phyloP scores from a whole-genome alignment of 2,113 vertebrate species.

The Spea multiplicata region DNA sequence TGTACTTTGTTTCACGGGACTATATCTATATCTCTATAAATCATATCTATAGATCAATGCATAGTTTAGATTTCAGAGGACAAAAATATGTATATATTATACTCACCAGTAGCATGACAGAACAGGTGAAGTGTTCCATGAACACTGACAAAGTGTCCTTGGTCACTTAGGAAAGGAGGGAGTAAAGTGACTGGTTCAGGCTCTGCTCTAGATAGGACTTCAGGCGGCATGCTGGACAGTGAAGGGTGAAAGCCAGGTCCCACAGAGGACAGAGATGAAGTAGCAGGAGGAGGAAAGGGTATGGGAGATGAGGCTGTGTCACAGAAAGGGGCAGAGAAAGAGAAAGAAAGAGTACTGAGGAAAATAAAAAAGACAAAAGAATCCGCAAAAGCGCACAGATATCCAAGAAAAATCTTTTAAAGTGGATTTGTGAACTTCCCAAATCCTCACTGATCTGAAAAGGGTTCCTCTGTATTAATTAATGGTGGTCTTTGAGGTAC shows the following conservation, averaged over 20 bases:
- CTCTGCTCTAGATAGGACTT: constrained; percentile 66
- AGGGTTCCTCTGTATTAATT: too few species aligned
- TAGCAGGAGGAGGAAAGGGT: constrained; percentile 75
- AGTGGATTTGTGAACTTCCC: neutral
- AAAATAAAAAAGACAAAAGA: constrained; percentile 56
- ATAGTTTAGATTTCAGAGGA: too few species aligned
- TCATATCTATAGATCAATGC: too few species aligned
- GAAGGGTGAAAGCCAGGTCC: constrained; percentile 69
- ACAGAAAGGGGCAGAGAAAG: constrained; percentile 69
- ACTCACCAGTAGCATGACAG: constrained; percentile 95
- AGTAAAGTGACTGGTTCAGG: constrained; percentile 71
- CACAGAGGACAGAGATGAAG: constrained; percentile 78
- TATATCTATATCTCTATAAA: too few species aligned
- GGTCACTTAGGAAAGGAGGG: constrained; percentile 91
- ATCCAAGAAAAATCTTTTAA: neutral
- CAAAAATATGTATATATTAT: neutral
- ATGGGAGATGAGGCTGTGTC: constrained; percentile 75
- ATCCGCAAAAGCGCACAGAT: constrained; percentile 35
- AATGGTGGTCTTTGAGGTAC: too few species aligned
- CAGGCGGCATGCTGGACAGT: constrained; percentile 70
- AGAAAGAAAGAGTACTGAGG: constrained; percentile 67
- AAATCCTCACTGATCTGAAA: neutral
- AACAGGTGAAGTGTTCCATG: constrained; percentile 85
- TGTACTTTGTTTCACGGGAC: too few species aligned
- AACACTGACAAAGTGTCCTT: constrained; percentile 80